Evolutionary conservation across 2,113 vertebrate genomes (phyloP).

Genomic region (Danionella cerebrum): DNA sequence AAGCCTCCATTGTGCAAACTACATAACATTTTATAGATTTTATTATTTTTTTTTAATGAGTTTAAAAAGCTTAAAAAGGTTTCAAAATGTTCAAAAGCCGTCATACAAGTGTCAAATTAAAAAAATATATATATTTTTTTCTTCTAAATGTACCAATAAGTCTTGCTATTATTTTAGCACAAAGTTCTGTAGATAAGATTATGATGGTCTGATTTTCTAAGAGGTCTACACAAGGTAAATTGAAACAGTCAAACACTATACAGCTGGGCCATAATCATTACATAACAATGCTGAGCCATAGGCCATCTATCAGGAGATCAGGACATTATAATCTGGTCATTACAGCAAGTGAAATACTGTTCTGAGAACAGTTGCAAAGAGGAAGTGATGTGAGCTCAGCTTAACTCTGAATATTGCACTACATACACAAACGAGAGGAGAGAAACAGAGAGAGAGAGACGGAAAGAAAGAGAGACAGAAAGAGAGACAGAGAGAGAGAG

Average conservation of each 20-base stretch:
- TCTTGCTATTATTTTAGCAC: too few species aligned
- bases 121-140: too few species aligned
- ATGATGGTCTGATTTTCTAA: background rate
- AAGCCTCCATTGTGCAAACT: too few species aligned
- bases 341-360: conserved; percentile 13
- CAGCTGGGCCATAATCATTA: background rate
- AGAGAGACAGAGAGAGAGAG: background rate
- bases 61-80: too few species aligned
- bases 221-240: background rate
- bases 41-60: too few species aligned
- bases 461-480: background rate
- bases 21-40: too few species aligned
- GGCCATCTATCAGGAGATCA: background rate
- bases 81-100: too few species aligned
- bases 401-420: conserved; percentile 21
- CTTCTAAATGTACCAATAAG: too few species aligned
- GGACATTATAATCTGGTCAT: conserved; percentile 21
- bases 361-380: conserved; percentile 17
- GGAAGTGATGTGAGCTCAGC: conserved; percentile 5
- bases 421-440: background rate
- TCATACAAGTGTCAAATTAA: too few species aligned
- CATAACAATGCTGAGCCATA: background rate
- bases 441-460: background rate
- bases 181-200: background rate
- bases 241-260: background rate